phyloP scores from a whole-genome alignment of 1,140 invertebrate species.

The Zaprionus nigranus region DNA sequence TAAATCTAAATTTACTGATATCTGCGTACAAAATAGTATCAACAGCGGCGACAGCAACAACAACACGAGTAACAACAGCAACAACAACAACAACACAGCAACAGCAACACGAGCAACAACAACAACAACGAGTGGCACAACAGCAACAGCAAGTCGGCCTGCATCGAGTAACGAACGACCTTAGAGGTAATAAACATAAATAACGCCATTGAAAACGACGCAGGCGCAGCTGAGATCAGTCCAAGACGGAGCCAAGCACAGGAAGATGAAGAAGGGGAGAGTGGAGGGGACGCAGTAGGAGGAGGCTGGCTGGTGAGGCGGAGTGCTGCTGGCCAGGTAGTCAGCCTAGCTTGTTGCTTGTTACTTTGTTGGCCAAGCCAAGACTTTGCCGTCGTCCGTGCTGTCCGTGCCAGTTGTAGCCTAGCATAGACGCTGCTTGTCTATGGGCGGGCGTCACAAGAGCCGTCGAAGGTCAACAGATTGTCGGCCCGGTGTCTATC shows the following conservation, averaged over 20 bases:
- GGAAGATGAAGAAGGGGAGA: conserved; percentile 24
- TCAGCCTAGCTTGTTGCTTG: conserved; percentile 35
- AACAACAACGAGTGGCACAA: conserved; percentile 21
- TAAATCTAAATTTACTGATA: conserved; percentile 84
- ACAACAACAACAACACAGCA: conserved; percentile 43
- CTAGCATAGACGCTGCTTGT: conserved; percentile 37
- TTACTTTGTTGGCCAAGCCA: conserved; percentile 47
- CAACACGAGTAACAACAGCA: conserved; percentile 41
- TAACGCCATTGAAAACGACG: conserved; percentile 82
- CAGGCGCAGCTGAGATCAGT: conserved; percentile 65
- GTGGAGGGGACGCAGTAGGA: conserved; percentile 2
- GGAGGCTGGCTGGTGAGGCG: conserved; percentile 6
- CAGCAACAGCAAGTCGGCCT: conserved; percentile 56
- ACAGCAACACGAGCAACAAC: conserved; percentile 7
- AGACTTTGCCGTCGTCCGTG: conserved; percentile 25
- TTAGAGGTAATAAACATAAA: conserved; percentile 84
- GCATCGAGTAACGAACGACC: conserved; percentile 82
- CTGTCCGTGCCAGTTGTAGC: conserved; percentile 8
- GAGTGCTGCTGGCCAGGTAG: conserved; percentile 28
- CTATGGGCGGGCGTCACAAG: conserved; percentile 75
- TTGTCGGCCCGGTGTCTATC: conserved; percentile 68
- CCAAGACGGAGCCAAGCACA: conserved; percentile 44
- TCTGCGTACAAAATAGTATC: conserved; percentile 83
- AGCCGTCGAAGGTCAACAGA: conserved; percentile 81
- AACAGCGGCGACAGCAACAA: conserved; percentile 78